Conservation (phyloP, 2,888 invertebrate genomes). For the Parnassius mnemosyne region DNA sequence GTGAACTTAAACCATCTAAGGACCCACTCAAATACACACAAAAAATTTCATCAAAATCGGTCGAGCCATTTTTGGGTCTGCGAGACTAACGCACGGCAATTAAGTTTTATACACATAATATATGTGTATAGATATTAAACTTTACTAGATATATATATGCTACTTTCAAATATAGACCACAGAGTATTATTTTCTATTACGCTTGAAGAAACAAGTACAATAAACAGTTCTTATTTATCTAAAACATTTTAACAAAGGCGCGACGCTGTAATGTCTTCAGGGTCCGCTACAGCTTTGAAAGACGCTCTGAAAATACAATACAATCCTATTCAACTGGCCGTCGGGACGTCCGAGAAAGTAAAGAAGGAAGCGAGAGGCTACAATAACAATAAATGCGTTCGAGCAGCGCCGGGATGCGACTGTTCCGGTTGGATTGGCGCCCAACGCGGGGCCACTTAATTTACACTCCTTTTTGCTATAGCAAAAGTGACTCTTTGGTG, state of each 20-base stretch:
- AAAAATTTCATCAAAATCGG: too few relatives aligned
- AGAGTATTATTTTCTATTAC: slow-evolving; percentile 29
- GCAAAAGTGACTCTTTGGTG: slow-evolving; percentile 17
- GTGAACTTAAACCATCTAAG: too few relatives aligned
- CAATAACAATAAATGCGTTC: slow-evolving; percentile 53
- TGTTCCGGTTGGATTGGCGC: slow-evolving; percentile 47
- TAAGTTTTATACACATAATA: too few relatives aligned
- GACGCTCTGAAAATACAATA: slow-evolving; percentile 26
- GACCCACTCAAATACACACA: too few relatives aligned
- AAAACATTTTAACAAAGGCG: slow-evolving; percentile 24
- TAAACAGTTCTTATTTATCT: slow-evolving; percentile 18
- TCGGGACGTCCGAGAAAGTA: slow-evolving; percentile 32
- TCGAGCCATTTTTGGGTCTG: too few relatives aligned
- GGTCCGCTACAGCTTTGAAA: slow-evolving; percentile 28
- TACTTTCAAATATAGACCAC: background rate
- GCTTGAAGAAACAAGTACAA: slow-evolving; percentile 30
- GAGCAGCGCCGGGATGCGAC: slow-evolving; percentile 37
- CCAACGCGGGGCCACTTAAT: slow-evolving; percentile 47
- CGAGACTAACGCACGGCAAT: too few relatives aligned
- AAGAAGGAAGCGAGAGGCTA: slow-evolving; percentile 40
- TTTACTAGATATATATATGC: too few relatives aligned
- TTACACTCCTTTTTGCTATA: slow-evolving; percentile 24
- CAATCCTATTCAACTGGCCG: slow-evolving; percentile 30
- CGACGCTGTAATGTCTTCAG: slow-evolving; percentile 39
- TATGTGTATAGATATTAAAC: too few relatives aligned